phyloP scores from a whole-genome alignment of 2,113 vertebrate species.

The Pachyramphus minor region DNA sequence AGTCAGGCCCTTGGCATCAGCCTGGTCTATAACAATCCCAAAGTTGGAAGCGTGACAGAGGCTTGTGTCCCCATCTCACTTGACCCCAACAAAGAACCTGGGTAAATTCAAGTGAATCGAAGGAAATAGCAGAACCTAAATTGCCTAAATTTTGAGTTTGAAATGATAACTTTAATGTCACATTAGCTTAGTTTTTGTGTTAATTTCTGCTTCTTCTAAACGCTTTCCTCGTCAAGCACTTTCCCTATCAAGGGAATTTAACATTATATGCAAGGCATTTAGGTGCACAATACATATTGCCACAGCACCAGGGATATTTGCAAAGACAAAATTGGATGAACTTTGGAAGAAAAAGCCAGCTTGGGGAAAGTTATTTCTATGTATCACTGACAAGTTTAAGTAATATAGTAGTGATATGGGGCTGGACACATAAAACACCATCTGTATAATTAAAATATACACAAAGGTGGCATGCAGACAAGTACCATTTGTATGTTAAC shows the following conservation, averaged over 20 bases:
- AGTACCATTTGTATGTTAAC: not conserved
- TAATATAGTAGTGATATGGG: slow-evolving; percentile 5
- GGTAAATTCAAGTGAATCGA: not conserved
- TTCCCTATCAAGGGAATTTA: not conserved
- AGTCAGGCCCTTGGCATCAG: not conserved
- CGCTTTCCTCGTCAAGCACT: not conserved
- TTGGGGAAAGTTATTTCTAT: slow-evolving; percentile 16
- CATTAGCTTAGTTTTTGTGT: not conserved
- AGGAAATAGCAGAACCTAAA: not conserved
- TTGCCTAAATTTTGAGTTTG: not conserved
- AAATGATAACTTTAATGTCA: not conserved
- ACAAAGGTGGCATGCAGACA: not conserved
- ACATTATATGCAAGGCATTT: not conserved
- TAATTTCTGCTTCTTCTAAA: not conserved
- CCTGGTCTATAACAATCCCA: too few relatives aligned
- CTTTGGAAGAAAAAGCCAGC: slow-evolving; percentile 13
- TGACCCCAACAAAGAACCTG: not conserved
- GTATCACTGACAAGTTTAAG: slow-evolving; percentile 36
- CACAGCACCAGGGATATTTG: not conserved
- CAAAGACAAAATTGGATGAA: slow-evolving; percentile 27
- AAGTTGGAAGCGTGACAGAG: not conserved
- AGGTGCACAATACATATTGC: not conserved
- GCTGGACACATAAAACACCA: slow-evolving; percentile 13
- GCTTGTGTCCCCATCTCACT: not conserved
- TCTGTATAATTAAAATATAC: slow-evolving; percentile 32